Conservation (phyloP, 1,140 invertebrate genomes). For the Polyergus mexicanus region DNA sequence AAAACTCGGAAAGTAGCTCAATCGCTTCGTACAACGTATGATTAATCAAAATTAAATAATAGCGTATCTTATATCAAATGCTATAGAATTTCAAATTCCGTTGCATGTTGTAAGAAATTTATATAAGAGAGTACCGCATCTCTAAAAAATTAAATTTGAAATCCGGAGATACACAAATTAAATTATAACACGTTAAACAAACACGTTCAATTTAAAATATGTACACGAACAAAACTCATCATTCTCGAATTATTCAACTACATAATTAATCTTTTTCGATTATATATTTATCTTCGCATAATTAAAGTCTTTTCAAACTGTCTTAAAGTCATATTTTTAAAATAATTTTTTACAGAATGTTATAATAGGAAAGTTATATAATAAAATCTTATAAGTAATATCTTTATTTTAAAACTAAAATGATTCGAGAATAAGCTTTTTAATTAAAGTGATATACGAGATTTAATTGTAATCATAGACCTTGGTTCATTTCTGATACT, state of each 20-base stretch:
- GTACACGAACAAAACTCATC: background rate
- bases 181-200: background rate
- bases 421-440: constrained; percentile 8
- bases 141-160: background rate
- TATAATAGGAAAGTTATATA: background rate
- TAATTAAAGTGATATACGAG: constrained; percentile 41
- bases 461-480: constrained; percentile 81
- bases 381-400: background rate
- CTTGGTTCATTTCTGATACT: constrained; percentile 74
- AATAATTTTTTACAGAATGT: background rate
- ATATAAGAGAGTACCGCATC: background rate
- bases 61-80: background rate
- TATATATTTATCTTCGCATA: background rate
- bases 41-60: constrained; percentile 42
- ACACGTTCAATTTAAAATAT: background rate
- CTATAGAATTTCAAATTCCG: background rate
- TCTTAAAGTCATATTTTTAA: background rate
- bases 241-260: background rate
- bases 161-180: background rate
- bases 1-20: background rate
- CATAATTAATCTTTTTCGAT: background rate
- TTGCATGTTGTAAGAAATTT: constrained; percentile 16
- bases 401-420: background rate
- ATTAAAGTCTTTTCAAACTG: background rate
- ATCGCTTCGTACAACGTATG: background rate